These are phyloP conservation scores for Rhysida immarginata DNA, from an alignment of 1,140 invertebrate species.

Conservation along the genomic window DNA sequence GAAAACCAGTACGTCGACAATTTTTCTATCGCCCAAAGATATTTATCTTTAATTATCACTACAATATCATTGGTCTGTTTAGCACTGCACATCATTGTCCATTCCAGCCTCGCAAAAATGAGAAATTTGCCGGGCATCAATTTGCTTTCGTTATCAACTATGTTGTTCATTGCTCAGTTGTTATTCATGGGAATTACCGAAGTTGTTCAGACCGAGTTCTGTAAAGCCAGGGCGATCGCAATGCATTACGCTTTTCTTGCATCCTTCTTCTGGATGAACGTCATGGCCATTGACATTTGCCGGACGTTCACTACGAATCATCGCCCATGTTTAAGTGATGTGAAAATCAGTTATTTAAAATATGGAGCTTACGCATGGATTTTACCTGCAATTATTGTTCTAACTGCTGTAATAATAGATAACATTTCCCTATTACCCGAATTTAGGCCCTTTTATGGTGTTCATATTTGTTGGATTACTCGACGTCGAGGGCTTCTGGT, in stretches of 20 bases:
- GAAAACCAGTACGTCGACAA: too few relatives aligned
- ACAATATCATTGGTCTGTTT: slow-evolving; percentile 31
- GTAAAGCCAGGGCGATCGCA: slow-evolving; percentile 46
- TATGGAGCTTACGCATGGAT: slow-evolving; percentile 26
- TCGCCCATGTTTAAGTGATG: background rate
- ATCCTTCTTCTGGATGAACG: slow-evolving; percentile 91
- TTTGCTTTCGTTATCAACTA: slow-evolving; percentile 34
- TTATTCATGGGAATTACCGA: slow-evolving; percentile 22
- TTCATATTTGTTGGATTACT: slow-evolving; percentile 25
- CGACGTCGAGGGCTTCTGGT: slow-evolving; percentile 22
- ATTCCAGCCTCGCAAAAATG: slow-evolving; percentile 30
- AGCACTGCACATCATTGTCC: slow-evolving; percentile 32
- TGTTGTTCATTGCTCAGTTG: slow-evolving; percentile 33
- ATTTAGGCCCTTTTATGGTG: slow-evolving; percentile 22
- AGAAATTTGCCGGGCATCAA: slow-evolving; percentile 38
- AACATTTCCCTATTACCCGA: background rate
- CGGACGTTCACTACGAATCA: slow-evolving; percentile 45
- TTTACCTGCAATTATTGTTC: slow-evolving; percentile 21
- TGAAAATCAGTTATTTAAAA: background rate
- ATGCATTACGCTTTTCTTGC: slow-evolving; percentile 88
- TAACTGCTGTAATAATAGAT: slow-evolving; percentile 20
- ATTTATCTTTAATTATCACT: too few relatives aligned
- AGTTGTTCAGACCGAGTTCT: slow-evolving; percentile 16
- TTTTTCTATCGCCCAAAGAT: too few relatives aligned
- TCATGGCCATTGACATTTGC: slow-evolving; percentile 91